A percentile compares a stretch with the other conserved stretches of the same genome.
phyloP scores from a whole-genome alignment of 1,140 invertebrate genomes.

The Arctopsyche grandis region DNA sequence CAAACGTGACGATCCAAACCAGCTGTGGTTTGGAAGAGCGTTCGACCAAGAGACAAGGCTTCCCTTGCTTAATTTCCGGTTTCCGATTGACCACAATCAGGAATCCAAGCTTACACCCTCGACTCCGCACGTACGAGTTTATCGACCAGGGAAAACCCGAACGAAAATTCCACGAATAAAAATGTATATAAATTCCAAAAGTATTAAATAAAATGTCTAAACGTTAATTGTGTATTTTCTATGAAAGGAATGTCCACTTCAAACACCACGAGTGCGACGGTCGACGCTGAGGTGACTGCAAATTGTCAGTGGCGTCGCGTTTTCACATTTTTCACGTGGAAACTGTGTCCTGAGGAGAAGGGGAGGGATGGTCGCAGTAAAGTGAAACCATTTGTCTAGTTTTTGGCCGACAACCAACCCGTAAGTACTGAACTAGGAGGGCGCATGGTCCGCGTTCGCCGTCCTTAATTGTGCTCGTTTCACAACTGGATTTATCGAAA shows the following conservation, averaged over 20 bases:
- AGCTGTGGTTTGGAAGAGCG: background rate
- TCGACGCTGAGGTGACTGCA: too few species aligned
- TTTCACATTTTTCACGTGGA: too few species aligned
- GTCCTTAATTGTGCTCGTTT: conserved; percentile 20
- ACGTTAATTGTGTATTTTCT: too few species aligned
- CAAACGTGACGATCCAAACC: conserved; percentile 19
- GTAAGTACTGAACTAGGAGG: background rate
- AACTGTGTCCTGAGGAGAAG: too few species aligned
- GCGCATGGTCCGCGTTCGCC: background rate
- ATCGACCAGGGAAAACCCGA: too few species aligned
- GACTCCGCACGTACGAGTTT: too few species aligned
- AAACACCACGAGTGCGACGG: too few species aligned
- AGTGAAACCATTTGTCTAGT: conserved; percentile 22
- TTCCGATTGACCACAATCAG: conserved; percentile 45
- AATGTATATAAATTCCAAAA: too few species aligned
- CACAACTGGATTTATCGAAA: conserved; percentile 3
- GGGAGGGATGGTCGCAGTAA: background rate
- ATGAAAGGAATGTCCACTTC: too few species aligned
- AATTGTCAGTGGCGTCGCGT: too few species aligned
- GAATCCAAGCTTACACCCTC: background rate
- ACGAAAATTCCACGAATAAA: too few species aligned
- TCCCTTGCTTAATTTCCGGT: conserved; percentile 41
- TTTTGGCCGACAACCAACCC: conserved; percentile 20
- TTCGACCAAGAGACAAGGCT: background rate
- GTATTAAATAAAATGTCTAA: too few species aligned